Base-by-base conservation (phyloP, 2,888 invertebrate genomes). In the Vannuccia rotundouncinata region DNA sequence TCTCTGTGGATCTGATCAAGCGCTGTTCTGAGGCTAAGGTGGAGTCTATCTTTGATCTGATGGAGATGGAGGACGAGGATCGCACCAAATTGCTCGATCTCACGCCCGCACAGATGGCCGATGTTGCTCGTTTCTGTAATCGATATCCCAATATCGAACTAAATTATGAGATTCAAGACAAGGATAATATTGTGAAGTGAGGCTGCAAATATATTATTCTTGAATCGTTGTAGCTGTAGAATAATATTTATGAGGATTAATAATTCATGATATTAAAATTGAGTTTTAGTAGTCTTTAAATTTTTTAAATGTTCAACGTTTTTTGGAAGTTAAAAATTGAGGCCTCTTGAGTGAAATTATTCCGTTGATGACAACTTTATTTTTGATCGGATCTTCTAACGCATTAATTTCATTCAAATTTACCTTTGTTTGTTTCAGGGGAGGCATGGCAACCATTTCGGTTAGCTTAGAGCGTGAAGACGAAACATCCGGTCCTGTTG, bases 141-240 rank as follows among this genome's bases (percentile, higher is more conserved):
- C 91, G 97, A 80, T 99, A 99, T 88, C 99, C 99, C 0, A 97
- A 98, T 87, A 98, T 99, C 82, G 98, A 99, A 86, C 91, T 98
- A 86, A 92, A 92, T 0, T 96, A 95, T 84, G 94, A 97, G 89
- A 93, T 98, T 0, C 89, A 92, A 80, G 92, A 93, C 82, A 93
- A 92, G 85, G 93, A 94, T 81, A 90, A 90, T 82, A 91, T 95
- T 85, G 90, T 88, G 60, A 87, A 87, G 88, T 87, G 79, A 80
- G 83, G 74, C n/a, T n/a, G n/a, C n/a, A n/a, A n/a, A n/a, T n/a
- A n/a, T n/a, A n/a, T n/a, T n/a, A n/a, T n/a, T n/a, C n/a, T n/a
- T n/a, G n/a, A n/a, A n/a, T n/a, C n/a, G n/a, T n/a, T n/a, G n/a
- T n/a, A n/a, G n/a, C n/a, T n/a, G n/a, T n/a, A n/a, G n/a, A n/a